phyloP scores from a whole-genome alignment of 2,888 invertebrate genomes.

The Apodemia mormo region DNA sequence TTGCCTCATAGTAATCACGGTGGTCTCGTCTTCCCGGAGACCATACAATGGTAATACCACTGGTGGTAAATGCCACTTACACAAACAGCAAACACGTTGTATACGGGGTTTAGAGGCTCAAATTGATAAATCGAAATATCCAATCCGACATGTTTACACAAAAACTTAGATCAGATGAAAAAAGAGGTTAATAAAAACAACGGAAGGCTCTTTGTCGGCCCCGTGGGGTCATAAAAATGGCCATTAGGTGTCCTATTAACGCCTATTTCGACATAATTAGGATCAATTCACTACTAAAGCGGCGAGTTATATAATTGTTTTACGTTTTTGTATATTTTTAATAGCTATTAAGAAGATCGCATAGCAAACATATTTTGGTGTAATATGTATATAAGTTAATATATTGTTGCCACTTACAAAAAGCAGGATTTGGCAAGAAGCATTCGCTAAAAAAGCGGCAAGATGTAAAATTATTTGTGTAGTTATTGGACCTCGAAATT shows the following conservation, averaged over 20 bases:
- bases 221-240: constrained; percentile 63
- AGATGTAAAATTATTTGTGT: no score
- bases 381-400: not conserved
- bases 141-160: constrained; percentile 63
- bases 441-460: no score
- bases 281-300: constrained; percentile 65
- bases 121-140: constrained; percentile 52
- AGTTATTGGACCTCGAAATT: no score
- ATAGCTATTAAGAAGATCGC: constrained; percentile 32
- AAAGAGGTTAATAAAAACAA: constrained; percentile 70
- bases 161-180: constrained; percentile 67
- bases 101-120: constrained; percentile 46
- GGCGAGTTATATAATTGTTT: constrained; percentile 66
- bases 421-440: no score
- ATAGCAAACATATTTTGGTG: not conserved
- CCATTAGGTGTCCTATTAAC: constrained; percentile 79
- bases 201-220: constrained; percentile 73
- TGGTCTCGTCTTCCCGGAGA: not conserved
- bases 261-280: constrained; percentile 81
- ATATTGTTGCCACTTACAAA: not conserved
- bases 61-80: constrained; percentile 1
- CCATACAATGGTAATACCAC: not conserved
- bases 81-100: constrained; percentile 14
- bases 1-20: not conserved
- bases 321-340: constrained; percentile 56